A percentile compares a stretch with the other conserved stretches of the same genome.
These are phyloP conservation scores for Tachina lurida DNA, from an alignment of 2,888 invertebrate genomes.

Conservation along the genomic window DNA sequence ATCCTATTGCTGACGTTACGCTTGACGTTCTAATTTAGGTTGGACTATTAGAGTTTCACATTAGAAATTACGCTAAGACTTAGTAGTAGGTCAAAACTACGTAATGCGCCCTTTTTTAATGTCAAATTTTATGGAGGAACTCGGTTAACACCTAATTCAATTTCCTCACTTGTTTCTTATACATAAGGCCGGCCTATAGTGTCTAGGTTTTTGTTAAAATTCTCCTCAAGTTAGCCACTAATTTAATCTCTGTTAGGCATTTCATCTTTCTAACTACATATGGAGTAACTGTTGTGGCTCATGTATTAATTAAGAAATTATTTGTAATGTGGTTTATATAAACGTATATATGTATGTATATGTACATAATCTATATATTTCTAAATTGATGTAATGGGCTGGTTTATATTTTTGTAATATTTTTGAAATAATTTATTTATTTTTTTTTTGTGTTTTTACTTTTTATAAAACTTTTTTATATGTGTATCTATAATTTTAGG, in stretches of 20 bases:
- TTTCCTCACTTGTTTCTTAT: too few relatives aligned
- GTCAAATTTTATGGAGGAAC: too few relatives aligned
- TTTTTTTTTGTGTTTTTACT: conserved; percentile 55
- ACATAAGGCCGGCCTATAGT: too few relatives aligned
- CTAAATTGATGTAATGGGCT: conserved; percentile 50
- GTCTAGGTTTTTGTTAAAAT: not conserved
- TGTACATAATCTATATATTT: conserved; percentile 14
- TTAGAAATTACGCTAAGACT: too few relatives aligned
- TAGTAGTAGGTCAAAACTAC: too few relatives aligned
- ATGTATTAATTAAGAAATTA: conserved; percentile 11
- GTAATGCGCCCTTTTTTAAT: too few relatives aligned
- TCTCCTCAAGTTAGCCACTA: not conserved
- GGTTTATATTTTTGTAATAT: conserved; percentile 59
- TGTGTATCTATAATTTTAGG: conserved; percentile 59
- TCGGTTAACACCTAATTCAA: too few relatives aligned
- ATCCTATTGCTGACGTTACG: too few relatives aligned
- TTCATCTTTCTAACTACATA: not conserved
- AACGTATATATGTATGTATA: conserved; percentile 9
- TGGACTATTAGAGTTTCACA: too few relatives aligned
- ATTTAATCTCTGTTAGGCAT: not conserved
- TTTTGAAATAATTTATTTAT: conserved; percentile 71
- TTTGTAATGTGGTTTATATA: not conserved
- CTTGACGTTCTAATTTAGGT: too few relatives aligned
- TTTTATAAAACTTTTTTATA: conserved; percentile 68
- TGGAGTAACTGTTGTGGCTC: conserved; percentile 27